These are phyloP conservation scores for Aphaenogaster rudis DNA, from an alignment of 1,140 invertebrate species.

Conservation along the genomic window DNA sequence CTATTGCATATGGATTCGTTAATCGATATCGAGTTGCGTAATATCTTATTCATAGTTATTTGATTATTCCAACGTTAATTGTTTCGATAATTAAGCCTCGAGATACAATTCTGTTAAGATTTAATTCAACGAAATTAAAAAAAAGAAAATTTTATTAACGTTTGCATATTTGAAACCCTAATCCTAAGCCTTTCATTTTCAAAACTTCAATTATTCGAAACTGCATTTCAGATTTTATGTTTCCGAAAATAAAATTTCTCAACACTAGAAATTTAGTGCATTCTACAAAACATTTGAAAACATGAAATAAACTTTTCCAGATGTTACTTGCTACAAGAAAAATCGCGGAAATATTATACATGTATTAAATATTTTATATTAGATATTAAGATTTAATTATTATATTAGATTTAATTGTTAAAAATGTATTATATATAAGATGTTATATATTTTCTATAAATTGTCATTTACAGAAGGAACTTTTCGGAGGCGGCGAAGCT, in stretches of 20 bases:
- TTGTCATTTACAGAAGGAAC: conserved; percentile 92
- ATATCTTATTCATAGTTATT: background rate
- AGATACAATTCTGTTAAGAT: background rate
- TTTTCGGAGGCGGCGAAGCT: conserved; percentile 92
- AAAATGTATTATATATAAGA: background rate
- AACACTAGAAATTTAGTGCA: background rate
- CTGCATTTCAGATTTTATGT: background rate
- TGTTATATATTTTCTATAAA: background rate
- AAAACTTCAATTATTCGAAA: conserved; percentile 12
- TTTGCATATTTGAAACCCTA: background rate
- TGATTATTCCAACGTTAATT: background rate
- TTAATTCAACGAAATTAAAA: conserved; percentile 6
- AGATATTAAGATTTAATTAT: background rate
- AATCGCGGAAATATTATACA: background rate
- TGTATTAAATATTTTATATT: background rate
- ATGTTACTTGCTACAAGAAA: background rate
- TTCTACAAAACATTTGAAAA: background rate
- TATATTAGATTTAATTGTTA: background rate
- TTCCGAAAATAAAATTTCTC: background rate
- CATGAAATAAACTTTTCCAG: background rate
- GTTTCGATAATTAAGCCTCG: background rate
- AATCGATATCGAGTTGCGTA: background rate
- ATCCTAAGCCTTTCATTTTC: background rate
- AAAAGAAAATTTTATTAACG: background rate
- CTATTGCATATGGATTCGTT: background rate